These are phyloP conservation scores for Lagria hirta DNA, from an alignment of 2,888 invertebrate genomes.

Conservation along the genomic window DNA sequence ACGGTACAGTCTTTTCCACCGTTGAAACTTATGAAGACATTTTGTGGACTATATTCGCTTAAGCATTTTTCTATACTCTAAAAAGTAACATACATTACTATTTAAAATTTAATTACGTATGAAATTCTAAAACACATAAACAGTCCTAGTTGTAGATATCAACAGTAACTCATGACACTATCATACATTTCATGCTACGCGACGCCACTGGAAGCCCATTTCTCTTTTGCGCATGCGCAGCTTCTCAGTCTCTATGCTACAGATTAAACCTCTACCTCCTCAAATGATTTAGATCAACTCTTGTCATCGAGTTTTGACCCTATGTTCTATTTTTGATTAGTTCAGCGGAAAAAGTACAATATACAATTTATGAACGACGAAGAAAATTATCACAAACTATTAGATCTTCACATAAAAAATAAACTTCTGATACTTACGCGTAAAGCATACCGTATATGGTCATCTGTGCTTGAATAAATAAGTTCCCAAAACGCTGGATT, in stretches of 20 bases:
- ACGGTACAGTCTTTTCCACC: conserved; percentile 99
- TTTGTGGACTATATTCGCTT: conserved; percentile 65
- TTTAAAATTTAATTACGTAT: no score
- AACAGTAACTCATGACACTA: not conserved
- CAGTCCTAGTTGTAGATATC: no score
- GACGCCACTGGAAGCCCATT: no score
- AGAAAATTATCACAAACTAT: conserved; percentile 2
- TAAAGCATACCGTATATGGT: conserved; percentile 29
- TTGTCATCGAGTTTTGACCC: no score
- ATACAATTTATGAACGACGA: not conserved
- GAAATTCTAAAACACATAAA: no score
- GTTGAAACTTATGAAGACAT: conserved; percentile 91
- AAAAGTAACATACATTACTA: conserved; percentile 38
- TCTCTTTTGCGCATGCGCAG: no score
- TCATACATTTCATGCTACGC: no score
- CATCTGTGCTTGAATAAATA: conserved; percentile 22
- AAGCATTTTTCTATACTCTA: conserved; percentile 67
- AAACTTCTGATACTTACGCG: conserved; percentile 33
- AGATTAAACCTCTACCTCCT: no score
- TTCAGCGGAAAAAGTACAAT: no score
- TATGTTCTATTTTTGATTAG: no score
- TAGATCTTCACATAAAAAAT: conserved; percentile 5
- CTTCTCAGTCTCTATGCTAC: no score
- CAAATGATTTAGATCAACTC: no score
- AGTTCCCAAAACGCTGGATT: conserved; percentile 10